Conservation (phyloP, 1,140 invertebrate species). For the Drosophila elegans region DNA sequence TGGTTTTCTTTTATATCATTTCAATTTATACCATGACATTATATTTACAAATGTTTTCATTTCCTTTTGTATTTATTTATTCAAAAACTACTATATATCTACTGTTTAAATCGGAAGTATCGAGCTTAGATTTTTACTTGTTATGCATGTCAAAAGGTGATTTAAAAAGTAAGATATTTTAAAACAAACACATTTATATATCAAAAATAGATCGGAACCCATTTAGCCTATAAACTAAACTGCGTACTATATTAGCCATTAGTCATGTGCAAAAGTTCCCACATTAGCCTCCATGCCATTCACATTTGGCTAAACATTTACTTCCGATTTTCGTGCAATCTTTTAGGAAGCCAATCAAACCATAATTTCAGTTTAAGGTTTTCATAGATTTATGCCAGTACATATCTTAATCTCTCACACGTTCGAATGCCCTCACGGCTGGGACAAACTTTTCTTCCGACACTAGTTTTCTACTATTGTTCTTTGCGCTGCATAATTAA, state of each 20-base stretch:
- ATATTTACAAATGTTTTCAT: too few species aligned
- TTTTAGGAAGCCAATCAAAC: constrained; percentile 42
- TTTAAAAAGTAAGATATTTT: neutral
- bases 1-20: too few species aligned
- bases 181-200: neutral
- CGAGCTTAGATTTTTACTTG: too few species aligned
- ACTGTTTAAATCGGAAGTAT: too few species aligned
- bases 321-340: constrained; percentile 52
- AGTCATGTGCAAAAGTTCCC: constrained; percentile 24
- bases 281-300: constrained; percentile 36
- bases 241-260: constrained; percentile 13
- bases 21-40: too few species aligned
- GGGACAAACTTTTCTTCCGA: constrained; percentile 64
- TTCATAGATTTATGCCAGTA: neutral
- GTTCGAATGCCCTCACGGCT: constrained; percentile 11
- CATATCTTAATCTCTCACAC: constrained; percentile 18
- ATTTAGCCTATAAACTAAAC: constrained; percentile 5
- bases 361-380: constrained; percentile 32
- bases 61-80: too few species aligned
- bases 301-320: constrained; percentile 48
- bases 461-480: constrained; percentile 60
- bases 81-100: too few species aligned
- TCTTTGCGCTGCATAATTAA: constrained; percentile 45
- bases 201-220: neutral
- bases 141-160: neutral